Evolutionary conservation across 2,113 vertebrate genomes (phyloP), one percentile per base, ranked within the genome.

Genomic region (Platichthys stellatus): DNA sequence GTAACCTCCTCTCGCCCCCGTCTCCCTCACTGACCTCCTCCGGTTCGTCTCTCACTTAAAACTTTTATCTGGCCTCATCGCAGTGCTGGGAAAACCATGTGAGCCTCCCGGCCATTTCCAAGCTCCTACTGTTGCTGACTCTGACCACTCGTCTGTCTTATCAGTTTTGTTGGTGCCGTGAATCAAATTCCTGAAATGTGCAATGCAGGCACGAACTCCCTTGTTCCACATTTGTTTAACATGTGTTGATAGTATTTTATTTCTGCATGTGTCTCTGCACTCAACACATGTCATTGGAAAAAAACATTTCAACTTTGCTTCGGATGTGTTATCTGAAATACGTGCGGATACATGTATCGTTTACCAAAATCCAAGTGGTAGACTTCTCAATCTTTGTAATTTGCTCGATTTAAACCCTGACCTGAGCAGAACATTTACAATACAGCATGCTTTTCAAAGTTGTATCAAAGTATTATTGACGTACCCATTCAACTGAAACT

Each of bases 11-110:
- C 60, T 59, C 64, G 60, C 67, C 76, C 14, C 65, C 9, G 17
- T 79, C 65, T 71, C 58, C 45, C 66, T 69, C n/a, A 1, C 60
- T 72, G 62, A 81, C 74, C 80, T 69, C 72, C 68, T 83, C 82
- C 87, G 66, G 72, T 74, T 38, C 61, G 49, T 74, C 70, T 89
- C 80, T 78, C 56, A 70, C 78, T 88, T 67, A 68, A 85, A 51
- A 84, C 69, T 58, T 72, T 69, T 69, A 49, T 79, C 80, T 66
- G 68, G 83, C 54, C 78, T 71, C 73, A 59, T 28, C 18, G 47
- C n/a, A 20, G 28, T 7, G 28, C 0, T 2, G 63, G 13, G 38
- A 54, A 69, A 35, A 4, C 49, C 23, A n/a, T 15, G 15, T 67
- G 47, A 81, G 63, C 53, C 79, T 68, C 24, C 58, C 11, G 66